Conservation (phyloP, 2,113 vertebrate species). For the Brachyhypopomus gauderio region DNA sequence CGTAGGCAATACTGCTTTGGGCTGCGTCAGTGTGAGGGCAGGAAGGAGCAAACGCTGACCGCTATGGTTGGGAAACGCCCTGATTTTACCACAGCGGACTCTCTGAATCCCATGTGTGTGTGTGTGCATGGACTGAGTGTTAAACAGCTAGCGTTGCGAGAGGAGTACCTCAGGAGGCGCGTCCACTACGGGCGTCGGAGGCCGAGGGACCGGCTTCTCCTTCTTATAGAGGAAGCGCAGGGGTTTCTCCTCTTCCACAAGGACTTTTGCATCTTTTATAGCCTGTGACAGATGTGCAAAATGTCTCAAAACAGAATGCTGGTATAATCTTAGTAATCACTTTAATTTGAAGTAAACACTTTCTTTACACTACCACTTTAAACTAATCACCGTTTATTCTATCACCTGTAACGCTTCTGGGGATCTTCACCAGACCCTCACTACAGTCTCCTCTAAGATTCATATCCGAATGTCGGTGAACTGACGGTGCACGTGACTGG, state of each 20-base stretch:
- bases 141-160: not conserved
- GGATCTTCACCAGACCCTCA: too few relatives aligned
- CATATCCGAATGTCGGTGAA: not conserved
- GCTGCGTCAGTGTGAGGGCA: not conserved
- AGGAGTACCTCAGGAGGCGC: conserved; percentile 76
- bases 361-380: too few relatives aligned
- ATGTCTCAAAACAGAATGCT: not conserved
- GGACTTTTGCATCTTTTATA: conserved; percentile 71
- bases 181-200: conserved; percentile 79
- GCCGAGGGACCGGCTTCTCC: conserved; percentile 73
- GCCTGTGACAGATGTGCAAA: conserved; percentile 65
- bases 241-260: conserved; percentile 65
- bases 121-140: not conserved
- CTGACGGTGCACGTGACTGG: not conserved
- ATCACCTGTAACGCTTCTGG: too few relatives aligned
- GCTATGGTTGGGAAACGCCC: not conserved
- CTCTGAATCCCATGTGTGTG: not conserved
- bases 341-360: too few relatives aligned
- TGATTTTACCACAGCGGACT: not conserved
- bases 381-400: too few relatives aligned
- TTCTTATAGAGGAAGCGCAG: conserved; percentile 72
- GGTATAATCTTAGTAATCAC: not conserved
- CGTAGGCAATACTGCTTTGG: not conserved
- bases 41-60: not conserved
- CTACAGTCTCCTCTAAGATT: too few relatives aligned